Conservation (phyloP, 2,113 vertebrate genomes). For the Pipa parva region DNA sequence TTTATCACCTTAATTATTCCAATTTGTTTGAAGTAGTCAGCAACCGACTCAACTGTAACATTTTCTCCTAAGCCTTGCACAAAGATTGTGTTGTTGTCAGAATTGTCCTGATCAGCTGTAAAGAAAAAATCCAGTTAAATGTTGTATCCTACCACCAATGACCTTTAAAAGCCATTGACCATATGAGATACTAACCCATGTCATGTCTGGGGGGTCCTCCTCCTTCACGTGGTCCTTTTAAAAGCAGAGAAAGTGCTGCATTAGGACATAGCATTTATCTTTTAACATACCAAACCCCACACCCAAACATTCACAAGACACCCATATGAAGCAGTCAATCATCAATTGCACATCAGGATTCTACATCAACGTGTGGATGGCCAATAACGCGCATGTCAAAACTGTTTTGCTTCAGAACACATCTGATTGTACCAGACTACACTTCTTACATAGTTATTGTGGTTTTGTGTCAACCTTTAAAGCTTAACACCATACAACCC, state of each 20-base stretch:
- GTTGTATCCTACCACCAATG: no score
- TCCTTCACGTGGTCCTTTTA: conserved; percentile 73
- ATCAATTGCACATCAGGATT: no score
- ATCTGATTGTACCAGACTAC: conserved; percentile 40
- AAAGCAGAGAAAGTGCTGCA: background rate
- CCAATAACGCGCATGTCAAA: no score
- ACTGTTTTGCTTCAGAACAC: conserved; percentile 44
- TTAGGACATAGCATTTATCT: background rate
- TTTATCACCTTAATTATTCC: conserved; percentile 85
- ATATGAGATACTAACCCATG: conserved; percentile 59
- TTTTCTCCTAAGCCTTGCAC: conserved; percentile 85
- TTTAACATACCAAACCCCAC: conserved; percentile 27
- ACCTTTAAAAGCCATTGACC: background rate
- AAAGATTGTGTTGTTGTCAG: conserved; percentile 92
- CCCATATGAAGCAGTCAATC: conserved; percentile 33
- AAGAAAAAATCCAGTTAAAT: background rate
- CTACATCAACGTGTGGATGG: no score
- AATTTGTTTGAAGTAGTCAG: conserved; percentile 89
- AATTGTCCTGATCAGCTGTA: conserved; percentile 80
- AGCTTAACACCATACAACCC: background rate
- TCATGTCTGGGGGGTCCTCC: conserved; percentile 67
- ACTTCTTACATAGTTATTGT: conserved; percentile 35
- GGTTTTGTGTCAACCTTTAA: background rate
- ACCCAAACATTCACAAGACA: conserved; percentile 41
- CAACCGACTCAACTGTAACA: conserved; percentile 82